Evolutionary conservation across 2,113 vertebrate genomes (phyloP).

Genomic region (Chlamydotis undulata): DNA sequence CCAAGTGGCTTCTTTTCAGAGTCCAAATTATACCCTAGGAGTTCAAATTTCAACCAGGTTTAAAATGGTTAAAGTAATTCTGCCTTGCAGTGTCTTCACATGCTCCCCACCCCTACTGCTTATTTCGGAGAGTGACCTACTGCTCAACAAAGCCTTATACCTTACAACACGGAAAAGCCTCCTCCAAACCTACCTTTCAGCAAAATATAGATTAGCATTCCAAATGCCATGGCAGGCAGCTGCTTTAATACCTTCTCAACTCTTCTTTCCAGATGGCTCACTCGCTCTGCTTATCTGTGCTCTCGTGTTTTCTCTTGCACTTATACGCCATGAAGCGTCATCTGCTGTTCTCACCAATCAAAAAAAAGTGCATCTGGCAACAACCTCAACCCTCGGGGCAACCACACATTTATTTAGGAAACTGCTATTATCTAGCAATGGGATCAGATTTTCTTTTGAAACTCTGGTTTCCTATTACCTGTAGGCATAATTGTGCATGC

Average conservation of each 20-base stretch:
- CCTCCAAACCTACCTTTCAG: constrained; percentile 71
- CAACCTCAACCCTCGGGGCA: constrained; percentile 55
- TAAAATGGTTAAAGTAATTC: background rate
- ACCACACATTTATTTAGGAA: constrained; percentile 68
- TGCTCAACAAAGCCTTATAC: background rate
- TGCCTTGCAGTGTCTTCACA: background rate
- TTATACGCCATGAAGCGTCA: constrained; percentile 79
- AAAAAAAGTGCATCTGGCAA: constrained; percentile 73
- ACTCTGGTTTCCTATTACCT: constrained; percentile 73
- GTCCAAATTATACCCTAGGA: background rate
- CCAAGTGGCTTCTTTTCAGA: background rate
- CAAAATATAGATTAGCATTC: constrained; percentile 68
- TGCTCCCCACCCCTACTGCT: background rate
- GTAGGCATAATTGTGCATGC: constrained; percentile 63
- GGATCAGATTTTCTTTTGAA: constrained; percentile 74
- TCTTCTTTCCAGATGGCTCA: constrained; percentile 33
- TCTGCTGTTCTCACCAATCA: constrained; percentile 76
- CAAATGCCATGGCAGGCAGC: constrained; percentile 67
- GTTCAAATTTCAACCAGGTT: background rate
- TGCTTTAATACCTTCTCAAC: constrained; percentile 23
- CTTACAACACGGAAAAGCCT: background rate
- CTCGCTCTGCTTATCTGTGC: constrained; percentile 64
- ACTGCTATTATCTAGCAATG: constrained; percentile 66
- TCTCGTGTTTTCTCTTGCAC: constrained; percentile 62
- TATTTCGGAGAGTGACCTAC: background rate